Percentiles rank a stretch among this genome's conserved stretches.
phyloP scores from a whole-genome alignment of 2,113 vertebrate species.

The Zosterops borbonicus region DNA sequence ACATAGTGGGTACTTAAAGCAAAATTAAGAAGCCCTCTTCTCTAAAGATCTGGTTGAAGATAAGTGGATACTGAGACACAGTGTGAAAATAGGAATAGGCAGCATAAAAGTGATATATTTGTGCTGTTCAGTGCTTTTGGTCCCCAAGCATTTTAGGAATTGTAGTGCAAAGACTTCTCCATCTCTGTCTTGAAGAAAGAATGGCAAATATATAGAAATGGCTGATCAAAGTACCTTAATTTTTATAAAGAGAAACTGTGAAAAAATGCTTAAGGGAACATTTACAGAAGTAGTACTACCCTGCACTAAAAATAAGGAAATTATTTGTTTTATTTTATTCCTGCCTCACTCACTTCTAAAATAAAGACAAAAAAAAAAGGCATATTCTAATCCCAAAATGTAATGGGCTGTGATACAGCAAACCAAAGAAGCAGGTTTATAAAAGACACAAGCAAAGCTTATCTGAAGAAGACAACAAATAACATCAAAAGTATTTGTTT shows the following conservation, averaged over 20 bases:
- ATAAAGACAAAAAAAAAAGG: background rate
- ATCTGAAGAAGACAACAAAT: background rate
- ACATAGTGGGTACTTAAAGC: background rate
- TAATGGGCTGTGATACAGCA: accelerated
- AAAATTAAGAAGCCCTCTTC: background rate
- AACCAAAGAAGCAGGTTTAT: background rate
- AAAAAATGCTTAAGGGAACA: background rate
- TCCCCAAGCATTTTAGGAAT: background rate
- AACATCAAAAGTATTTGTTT: accelerated
- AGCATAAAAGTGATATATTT: background rate
- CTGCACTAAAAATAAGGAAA: background rate
- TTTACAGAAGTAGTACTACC: background rate
- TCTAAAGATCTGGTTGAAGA: background rate
- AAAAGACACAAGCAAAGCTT: accelerated
- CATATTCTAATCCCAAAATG: too few relatives aligned
- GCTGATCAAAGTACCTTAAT: background rate
- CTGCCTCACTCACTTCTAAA: background rate
- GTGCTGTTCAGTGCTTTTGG: background rate
- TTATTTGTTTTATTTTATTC: background rate
- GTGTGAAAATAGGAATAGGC: background rate
- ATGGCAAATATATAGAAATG: background rate
- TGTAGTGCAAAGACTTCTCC: background rate
- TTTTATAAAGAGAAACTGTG: background rate
- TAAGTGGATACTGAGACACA: background rate
- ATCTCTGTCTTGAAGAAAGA: background rate